Evolutionary conservation across 2,888 invertebrate species (phyloP).

Genomic region (Rhodophaea formosa): DNA sequence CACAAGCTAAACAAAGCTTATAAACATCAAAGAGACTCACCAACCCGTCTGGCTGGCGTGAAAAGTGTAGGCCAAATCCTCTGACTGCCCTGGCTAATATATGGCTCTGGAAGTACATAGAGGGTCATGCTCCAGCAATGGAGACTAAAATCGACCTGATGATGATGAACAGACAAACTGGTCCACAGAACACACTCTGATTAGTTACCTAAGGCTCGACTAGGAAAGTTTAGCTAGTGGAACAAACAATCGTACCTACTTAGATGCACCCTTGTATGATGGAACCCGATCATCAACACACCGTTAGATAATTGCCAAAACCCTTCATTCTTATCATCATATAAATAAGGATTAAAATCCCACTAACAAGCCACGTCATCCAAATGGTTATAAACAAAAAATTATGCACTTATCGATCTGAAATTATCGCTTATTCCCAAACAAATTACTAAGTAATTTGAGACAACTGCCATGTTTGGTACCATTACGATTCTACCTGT

Average conservation of each 20-base stretch:
- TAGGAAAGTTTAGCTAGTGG: no score
- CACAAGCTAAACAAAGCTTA: no score
- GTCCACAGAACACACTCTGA: no score
- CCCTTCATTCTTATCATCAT: not conserved
- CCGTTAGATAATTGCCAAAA: conserved; percentile 1
- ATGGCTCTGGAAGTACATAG: no score
- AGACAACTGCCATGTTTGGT: conserved; percentile 43
- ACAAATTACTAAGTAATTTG: conserved; percentile 54
- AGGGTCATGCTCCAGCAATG: no score
- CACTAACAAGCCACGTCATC: not conserved
- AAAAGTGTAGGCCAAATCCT: no score
- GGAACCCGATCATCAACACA: not conserved
- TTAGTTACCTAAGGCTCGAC: no score
- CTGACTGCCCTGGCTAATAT: no score
- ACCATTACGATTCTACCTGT: conserved; percentile 46
- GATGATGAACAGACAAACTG: no score
- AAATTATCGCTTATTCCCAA: conserved; percentile 44
- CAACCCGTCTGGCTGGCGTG: no score
- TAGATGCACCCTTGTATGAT: conserved; percentile 2
- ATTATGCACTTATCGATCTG: conserved; percentile 29
- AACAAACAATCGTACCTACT: not conserved
- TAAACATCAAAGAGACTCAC: no score
- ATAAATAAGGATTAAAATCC: not conserved
- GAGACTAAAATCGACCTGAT: no score
- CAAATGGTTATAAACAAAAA: conserved; percentile 21